Evolutionary conservation across 2,113 vertebrate species (phyloP), one percentile per base, ranked within the genome.

Genomic region (Otus sunia): DNA sequence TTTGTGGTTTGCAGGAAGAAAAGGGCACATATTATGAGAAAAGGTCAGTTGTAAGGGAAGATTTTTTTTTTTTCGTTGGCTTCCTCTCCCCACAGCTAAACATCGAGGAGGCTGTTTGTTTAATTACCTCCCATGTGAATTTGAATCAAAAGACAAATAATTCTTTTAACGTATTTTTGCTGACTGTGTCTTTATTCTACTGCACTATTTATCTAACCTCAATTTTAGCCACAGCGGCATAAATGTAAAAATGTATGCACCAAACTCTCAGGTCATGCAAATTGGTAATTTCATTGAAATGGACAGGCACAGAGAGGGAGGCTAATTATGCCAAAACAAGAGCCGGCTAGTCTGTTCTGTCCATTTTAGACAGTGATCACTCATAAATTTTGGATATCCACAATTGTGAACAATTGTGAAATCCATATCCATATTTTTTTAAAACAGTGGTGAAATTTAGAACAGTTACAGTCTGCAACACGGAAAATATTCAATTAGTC

Each of bases 121-220:
- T 96, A 94, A 96, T 96, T 96, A 93, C 37, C 41, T 95, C 95
- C 92, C 88, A 88, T 79, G 82, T 94, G 94, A 92, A 93, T 96
- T 88, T 94, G 59, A 92, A 96, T 96, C 92, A 95, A 95, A 96
- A 96, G 88, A 85, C 56, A 86, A 95, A 67, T 88, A 78, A 79
- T 95, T 95, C 47, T 86, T 88, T 77, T 93, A 83, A 80, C 30
- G 32, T 76, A 32, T 43, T 80, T 90, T 59, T 95, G 92, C 88
- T 94, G 94, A 93, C 45, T 71, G 5, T 69, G 53, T 74, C 34
- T 94, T 89, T 85, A 82, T 91, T 95, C 96, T 76, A 34, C 55
- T 49, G 29, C 36, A 36, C 23, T 80, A 15, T 66, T 84, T 91
- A 59, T 88, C 78, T 85, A 64, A 60, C 60, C 63, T 86, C 43